These are phyloP conservation scores for Pandemis cinnamomeana DNA, from an alignment of 2,888 invertebrate genomes.

Conservation along the genomic window DNA sequence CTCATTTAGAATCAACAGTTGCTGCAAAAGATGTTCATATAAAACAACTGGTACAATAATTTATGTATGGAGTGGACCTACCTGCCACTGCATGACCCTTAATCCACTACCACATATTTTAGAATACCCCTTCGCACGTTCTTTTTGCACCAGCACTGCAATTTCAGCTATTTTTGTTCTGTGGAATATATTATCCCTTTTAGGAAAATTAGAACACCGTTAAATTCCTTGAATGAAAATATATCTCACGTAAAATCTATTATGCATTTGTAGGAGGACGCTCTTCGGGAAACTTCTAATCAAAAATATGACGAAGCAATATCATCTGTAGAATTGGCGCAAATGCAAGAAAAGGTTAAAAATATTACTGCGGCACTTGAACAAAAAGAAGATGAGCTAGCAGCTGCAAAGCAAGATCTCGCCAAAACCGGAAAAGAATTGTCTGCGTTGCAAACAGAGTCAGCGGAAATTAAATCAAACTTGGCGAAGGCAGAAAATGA, in stretches of 20 bases:
- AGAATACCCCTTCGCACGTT: background rate
- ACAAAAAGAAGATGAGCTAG: conserved; percentile 71
- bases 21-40: conserved; percentile 85
- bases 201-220: conserved; percentile 1
- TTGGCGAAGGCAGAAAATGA: conserved; percentile 75
- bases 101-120: conserved; percentile 15
- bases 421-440: conserved; percentile 79
- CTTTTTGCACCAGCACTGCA: conserved; percentile 18
- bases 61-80: conserved; percentile 45
- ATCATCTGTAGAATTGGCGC: conserved; percentile 78
- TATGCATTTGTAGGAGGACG: conserved; percentile 66
- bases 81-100: conserved; percentile 49
- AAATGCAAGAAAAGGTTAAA: conserved; percentile 78
- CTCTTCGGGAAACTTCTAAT: conserved; percentile 73
- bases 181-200: background rate
- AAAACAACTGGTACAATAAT: conserved; percentile 83
- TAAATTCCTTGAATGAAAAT: background rate
- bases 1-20: conserved; percentile 84
- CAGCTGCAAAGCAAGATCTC: conserved; percentile 63
- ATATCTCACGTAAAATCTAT: background rate
- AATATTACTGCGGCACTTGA: conserved; percentile 64
- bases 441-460: conserved; percentile 71
- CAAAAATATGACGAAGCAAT: conserved; percentile 79
- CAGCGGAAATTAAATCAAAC: conserved; percentile 72
- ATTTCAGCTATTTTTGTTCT: background rate